These are phyloP conservation scores for Tetranychus truncatus DNA, from an alignment of 2,888 invertebrate species.

Conservation along the genomic window DNA sequence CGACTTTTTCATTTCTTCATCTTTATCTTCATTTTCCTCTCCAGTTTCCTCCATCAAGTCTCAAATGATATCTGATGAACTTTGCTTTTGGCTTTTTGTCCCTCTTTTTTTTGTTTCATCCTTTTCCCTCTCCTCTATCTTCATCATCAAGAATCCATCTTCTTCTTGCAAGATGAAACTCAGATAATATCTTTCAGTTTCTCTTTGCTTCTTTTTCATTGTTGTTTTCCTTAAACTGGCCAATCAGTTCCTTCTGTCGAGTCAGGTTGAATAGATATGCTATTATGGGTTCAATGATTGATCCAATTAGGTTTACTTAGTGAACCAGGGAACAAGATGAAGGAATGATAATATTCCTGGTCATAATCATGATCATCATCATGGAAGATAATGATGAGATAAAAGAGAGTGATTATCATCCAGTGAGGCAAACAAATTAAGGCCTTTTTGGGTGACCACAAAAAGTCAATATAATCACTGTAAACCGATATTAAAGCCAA, in stretches of 20 bases:
- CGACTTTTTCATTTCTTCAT: neutral
- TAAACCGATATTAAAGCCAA: neutral
- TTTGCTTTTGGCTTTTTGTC: neutral
- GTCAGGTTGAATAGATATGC: neutral
- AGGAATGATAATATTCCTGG: neutral
- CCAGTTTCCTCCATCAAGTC: neutral
- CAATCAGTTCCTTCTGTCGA: neutral
- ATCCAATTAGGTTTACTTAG: neutral
- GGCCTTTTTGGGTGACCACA: neutral
- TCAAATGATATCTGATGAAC: neutral
- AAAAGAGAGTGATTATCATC: neutral
- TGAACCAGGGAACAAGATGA: neutral
- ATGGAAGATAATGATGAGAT: neutral
- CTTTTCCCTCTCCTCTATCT: neutral
- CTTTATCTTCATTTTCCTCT: neutral
- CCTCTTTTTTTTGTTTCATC: neutral
- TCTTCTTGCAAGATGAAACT: neutral
- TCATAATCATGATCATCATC: neutral
- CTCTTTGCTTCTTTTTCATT: neutral
- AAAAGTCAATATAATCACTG: neutral
- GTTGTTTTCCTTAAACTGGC: neutral
- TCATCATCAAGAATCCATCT: neutral
- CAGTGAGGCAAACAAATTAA: neutral
- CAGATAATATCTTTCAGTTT: neutral
- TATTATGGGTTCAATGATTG: conserved; percentile 1